Evolutionary conservation across 2,797 vertebrate species (phyloP).

Genomic region (Lycodopsis pacificus): DNA sequence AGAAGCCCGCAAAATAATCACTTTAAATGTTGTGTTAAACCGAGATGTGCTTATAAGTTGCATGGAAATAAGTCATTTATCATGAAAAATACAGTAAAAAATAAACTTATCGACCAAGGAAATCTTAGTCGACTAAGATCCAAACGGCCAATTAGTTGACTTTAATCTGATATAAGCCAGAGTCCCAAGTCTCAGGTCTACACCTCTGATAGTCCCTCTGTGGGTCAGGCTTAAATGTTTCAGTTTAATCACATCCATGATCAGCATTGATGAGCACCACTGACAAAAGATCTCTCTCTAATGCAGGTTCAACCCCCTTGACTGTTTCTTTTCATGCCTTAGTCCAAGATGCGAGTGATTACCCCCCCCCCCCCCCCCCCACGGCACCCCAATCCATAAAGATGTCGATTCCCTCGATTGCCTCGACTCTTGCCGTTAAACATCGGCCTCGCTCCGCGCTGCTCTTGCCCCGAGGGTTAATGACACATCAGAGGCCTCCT

Average conservation of each 20-base stretch:
- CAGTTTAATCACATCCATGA: constrained; percentile 26
- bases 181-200: neutral
- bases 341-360: constrained; percentile 44
- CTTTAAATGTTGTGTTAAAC: neutral
- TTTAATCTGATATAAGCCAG: neutral
- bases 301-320: constrained; percentile 22
- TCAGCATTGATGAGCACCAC: constrained; percentile 21
- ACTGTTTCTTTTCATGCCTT: constrained; percentile 35
- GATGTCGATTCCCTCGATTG: constrained; percentile 47
- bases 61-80: neutral
- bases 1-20: neutral
- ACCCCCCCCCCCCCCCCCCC: neutral
- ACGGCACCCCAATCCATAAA: constrained; percentile 26
- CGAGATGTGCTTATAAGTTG: neutral
- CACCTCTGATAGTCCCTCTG: neutral
- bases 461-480: constrained; percentile 58
- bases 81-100: neutral
- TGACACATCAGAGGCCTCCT: constrained; percentile 39
- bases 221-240: constrained; percentile 6
- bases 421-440: constrained; percentile 34
- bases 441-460: constrained; percentile 25
- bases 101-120: neutral
- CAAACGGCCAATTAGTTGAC: neutral
- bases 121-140: neutral
- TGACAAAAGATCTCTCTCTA: constrained; percentile 33